A percentile compares a stretch with the other conserved stretches of the same genome.
Conservation (phyloP, 1,140 invertebrate species). For the Lineus longissimus region DNA sequence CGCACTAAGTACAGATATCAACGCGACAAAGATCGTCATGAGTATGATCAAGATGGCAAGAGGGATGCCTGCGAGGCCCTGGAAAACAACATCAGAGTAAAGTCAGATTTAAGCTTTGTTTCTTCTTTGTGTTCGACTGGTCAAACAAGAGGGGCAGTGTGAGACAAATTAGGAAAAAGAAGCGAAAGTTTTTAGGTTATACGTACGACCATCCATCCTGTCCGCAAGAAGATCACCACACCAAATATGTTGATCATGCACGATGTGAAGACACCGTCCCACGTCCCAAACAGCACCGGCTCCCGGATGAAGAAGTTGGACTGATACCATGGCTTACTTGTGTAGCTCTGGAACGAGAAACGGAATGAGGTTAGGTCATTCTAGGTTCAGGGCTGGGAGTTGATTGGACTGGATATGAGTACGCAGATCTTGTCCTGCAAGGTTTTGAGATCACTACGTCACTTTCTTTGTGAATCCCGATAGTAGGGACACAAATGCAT, state of each 20-base stretch:
- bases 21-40: constrained; percentile 79
- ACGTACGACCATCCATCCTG: constrained; percentile 89
- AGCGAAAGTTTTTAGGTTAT: no score
- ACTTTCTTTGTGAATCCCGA: neutral
- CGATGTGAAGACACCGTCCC: constrained; percentile 92
- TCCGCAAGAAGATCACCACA: constrained; percentile 91
- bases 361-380: neutral
- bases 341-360: constrained; percentile 29
- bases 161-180: no score
- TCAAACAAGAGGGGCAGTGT: neutral
- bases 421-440: neutral
- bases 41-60: constrained; percentile 84
- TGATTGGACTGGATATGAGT: neutral
- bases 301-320: constrained; percentile 52
- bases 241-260: constrained; percentile 92
- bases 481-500: neutral
- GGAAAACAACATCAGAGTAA: constrained; percentile 14
- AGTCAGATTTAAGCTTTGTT: no score
- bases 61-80: constrained; percentile 80
- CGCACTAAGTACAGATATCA: constrained; percentile 87
- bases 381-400: no score
- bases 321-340: constrained; percentile 51
- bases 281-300: constrained; percentile 91
- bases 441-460: neutral
- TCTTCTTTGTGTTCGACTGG: neutral